These are phyloP conservation scores for Copidosoma floridanum DNA, from an alignment of 1,140 invertebrate genomes.

Conservation along the genomic window DNA sequence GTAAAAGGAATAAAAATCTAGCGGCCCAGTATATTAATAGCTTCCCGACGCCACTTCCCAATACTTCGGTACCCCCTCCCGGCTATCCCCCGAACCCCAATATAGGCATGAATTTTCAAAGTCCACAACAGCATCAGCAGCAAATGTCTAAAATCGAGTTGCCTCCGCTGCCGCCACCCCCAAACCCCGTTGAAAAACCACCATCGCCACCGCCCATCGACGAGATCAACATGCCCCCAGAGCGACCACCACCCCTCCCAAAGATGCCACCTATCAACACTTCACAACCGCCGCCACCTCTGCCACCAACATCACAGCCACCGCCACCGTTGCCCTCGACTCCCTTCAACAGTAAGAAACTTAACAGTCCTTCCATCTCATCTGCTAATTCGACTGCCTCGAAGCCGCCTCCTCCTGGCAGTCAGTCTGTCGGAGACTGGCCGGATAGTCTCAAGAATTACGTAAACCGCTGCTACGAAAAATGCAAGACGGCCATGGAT, in stretches of 20 bases:
- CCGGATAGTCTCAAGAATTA: constrained; percentile 78
- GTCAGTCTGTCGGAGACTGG: constrained; percentile 62
- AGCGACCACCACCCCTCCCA: constrained; percentile 44
- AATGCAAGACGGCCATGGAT: constrained; percentile 82
- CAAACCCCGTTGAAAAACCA: constrained; percentile 44
- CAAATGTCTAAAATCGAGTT: constrained; percentile 57
- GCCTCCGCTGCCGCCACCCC: constrained; percentile 56
- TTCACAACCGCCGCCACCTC: constrained; percentile 20
- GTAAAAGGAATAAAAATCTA: constrained; percentile 68
- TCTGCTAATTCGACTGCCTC: constrained; percentile 32
- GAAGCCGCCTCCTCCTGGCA: constrained; percentile 34
- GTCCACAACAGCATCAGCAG: constrained; percentile 7
- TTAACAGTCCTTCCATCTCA: background rate
- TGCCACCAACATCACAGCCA: constrained; percentile 25
- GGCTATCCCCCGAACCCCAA: constrained; percentile 24
- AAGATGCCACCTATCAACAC: constrained; percentile 38
- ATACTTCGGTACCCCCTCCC: constrained; percentile 21
- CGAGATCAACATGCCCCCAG: background rate
- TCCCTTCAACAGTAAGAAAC: constrained; percentile 6
- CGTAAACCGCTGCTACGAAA: constrained; percentile 86
- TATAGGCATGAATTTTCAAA: constrained; percentile 23
- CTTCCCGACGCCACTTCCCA: background rate
- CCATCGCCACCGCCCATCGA: constrained; percentile 43
- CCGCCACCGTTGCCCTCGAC: constrained; percentile 21
- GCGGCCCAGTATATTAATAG: constrained; percentile 55